Evolutionary conservation across 2,797 vertebrate genomes (phyloP).

Genomic region (Paramormyrops hopkinsi): DNA sequence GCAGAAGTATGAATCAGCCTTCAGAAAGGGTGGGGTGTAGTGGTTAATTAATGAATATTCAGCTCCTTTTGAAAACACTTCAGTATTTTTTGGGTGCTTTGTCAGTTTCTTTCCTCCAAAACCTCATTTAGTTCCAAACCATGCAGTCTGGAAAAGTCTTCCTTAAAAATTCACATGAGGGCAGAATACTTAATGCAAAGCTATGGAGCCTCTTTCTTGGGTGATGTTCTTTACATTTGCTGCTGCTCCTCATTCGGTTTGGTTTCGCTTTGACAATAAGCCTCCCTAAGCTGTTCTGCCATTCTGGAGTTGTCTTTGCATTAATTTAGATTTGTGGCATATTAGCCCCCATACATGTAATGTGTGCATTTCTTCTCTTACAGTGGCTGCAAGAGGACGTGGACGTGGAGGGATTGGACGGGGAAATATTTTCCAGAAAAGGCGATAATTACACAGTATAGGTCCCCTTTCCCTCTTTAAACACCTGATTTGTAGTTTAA

Average conservation of each 20-base stretch:
- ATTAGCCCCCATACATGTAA: not conserved
- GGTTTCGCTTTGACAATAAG: not conserved
- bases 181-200: not conserved
- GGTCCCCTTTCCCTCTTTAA: not conserved
- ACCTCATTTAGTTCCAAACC: not conserved
- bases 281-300: not conserved
- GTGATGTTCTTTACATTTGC: not conserved
- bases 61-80: too few species aligned
- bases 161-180: not conserved
- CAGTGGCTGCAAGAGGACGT: constrained; percentile 18
- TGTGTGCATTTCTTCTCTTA: not conserved
- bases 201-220: not conserved
- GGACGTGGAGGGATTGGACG: constrained; percentile 15
- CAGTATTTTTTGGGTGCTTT: not conserved
- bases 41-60: not conserved
- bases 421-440: constrained; percentile 22
- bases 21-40: not conserved
- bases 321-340: not conserved
- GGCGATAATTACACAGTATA: constrained; percentile 10
- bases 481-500: not conserved
- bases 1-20: not conserved
- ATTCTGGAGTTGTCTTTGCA: not conserved
- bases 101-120: not conserved
- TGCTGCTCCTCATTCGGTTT: not conserved
- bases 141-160: not conserved